phyloP scores from a whole-genome alignment of 2,888 invertebrate species.

The Cacoxenus indagator region DNA sequence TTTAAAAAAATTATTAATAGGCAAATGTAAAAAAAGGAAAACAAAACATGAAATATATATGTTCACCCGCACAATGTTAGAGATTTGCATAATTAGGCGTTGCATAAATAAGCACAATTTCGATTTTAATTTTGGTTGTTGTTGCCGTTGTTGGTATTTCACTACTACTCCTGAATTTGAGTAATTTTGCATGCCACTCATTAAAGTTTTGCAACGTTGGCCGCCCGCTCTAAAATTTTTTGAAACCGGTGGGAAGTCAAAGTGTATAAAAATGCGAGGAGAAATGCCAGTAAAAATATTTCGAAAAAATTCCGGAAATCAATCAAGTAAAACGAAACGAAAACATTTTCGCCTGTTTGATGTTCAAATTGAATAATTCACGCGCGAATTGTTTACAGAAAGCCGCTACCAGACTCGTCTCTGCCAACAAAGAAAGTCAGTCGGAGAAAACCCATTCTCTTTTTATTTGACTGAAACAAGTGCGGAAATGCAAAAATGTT shows the following conservation, averaged over 20 bases:
- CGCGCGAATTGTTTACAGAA: slow-evolving; percentile 29
- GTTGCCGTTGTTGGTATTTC: neutral
- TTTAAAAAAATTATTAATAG: neutral
- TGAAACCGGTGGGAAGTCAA: too few species aligned
- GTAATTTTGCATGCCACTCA: too few species aligned
- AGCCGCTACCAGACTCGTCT: neutral
- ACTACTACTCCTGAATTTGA: too few species aligned
- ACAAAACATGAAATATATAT: too few species aligned
- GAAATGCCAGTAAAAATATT: too few species aligned
- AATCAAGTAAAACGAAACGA: slow-evolving; percentile 23
- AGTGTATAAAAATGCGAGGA: too few species aligned
- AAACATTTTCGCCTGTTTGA: slow-evolving; percentile 9
- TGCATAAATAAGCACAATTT: slow-evolving; percentile 8
- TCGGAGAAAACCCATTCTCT: neutral
- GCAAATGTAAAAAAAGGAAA: neutral
- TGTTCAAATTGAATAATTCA: slow-evolving; percentile 32
- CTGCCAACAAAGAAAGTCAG: too few species aligned
- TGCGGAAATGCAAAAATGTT: slow-evolving; percentile 56
- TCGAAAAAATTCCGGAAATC: slow-evolving; percentile 31
- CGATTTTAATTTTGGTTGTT: neutral
- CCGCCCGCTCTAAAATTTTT: too few species aligned
- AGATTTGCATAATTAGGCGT: slow-evolving; percentile 11
- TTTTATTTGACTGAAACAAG: slow-evolving; percentile 8
- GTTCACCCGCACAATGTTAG: slow-evolving; percentile 1
- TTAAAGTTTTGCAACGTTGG: too few species aligned